Percentiles rank a stretch among this genome's conserved stretches.
Conservation (phyloP, 2,888 invertebrate genomes). For the Heliconius ethilla region DNA sequence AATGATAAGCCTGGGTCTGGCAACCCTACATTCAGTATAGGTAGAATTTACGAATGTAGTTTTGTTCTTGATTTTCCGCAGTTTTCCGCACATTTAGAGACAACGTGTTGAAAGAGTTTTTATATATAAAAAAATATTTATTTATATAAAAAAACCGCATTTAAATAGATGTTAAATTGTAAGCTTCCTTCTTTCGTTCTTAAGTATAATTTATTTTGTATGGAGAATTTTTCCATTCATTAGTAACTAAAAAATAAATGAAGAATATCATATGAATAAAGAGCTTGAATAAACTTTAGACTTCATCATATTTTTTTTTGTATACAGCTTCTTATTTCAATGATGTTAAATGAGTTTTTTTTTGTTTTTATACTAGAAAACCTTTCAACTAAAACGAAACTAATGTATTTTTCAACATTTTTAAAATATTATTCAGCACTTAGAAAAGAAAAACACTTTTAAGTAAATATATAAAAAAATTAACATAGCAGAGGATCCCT, state of each 20-base stretch:
- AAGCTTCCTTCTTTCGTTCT: background rate
- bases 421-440: too few relatives aligned
- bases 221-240: slow-evolving; percentile 2
- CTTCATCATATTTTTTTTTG: background rate
- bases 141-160: background rate
- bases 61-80: too few relatives aligned
- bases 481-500: too few relatives aligned
- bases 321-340: too few relatives aligned
- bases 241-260: slow-evolving; percentile 1
- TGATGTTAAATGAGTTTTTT: background rate
- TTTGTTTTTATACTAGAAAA: background rate
- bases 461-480: too few relatives aligned
- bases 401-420: too few relatives aligned
- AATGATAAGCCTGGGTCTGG: too few relatives aligned
- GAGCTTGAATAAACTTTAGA: background rate
- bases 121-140: background rate
- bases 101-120: background rate
- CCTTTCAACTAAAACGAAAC: background rate
- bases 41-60: too few relatives aligned
- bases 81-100: too few relatives aligned
- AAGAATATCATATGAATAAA: background rate
- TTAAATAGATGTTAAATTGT: slow-evolving; percentile 3
- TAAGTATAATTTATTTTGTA: slow-evolving; percentile 13
- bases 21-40: too few relatives aligned
- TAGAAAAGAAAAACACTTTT: too few relatives aligned